These are phyloP conservation scores for Margaritifera margaritifera DNA, from an alignment of 2,888 invertebrate species.

Conservation along the genomic window DNA sequence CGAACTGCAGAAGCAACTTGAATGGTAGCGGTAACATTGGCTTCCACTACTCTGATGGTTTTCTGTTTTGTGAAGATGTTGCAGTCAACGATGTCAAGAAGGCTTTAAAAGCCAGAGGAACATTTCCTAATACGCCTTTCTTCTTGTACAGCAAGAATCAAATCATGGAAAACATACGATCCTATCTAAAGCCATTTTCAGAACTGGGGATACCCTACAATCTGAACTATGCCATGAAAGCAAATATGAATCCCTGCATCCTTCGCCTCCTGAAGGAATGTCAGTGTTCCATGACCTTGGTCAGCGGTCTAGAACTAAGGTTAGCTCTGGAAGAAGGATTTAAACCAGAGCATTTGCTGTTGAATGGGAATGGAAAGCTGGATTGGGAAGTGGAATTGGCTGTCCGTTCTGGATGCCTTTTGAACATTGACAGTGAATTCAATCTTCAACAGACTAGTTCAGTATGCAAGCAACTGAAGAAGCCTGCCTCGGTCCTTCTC, in stretches of 20 bases:
- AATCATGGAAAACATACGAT: constrained; percentile 50
- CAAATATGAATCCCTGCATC: constrained; percentile 67
- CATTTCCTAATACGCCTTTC: constrained; percentile 33
- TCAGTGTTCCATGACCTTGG: constrained; percentile 59
- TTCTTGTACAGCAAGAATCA: constrained; percentile 63
- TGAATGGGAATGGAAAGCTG: constrained; percentile 73
- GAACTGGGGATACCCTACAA: constrained; percentile 24
- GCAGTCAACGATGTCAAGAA: constrained; percentile 26
- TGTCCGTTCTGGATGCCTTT: constrained; percentile 62
- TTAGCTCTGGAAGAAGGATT: constrained; percentile 70
- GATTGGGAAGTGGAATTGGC: constrained; percentile 71
- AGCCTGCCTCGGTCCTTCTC: constrained; percentile 62
- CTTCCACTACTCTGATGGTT: constrained; percentile 23
- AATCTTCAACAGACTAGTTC: constrained; percentile 67
- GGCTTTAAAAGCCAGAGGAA: constrained; percentile 7
- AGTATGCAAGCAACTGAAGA: constrained; percentile 42
- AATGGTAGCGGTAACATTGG: neutral
- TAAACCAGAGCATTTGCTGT: constrained; percentile 59
- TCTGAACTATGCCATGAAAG: constrained; percentile 71
- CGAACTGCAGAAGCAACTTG: too few relatives aligned
- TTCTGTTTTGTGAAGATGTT: constrained; percentile 45
- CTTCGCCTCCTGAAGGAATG: constrained; percentile 55
- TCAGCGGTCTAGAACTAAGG: constrained; percentile 72
- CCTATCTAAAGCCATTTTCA: constrained; percentile 43
- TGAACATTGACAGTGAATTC: constrained; percentile 73